Evolutionary conservation across 2,797 vertebrate genomes (phyloP), one percentile per base, ranked within the genome.

Genomic region (Ibycter americanus): DNA sequence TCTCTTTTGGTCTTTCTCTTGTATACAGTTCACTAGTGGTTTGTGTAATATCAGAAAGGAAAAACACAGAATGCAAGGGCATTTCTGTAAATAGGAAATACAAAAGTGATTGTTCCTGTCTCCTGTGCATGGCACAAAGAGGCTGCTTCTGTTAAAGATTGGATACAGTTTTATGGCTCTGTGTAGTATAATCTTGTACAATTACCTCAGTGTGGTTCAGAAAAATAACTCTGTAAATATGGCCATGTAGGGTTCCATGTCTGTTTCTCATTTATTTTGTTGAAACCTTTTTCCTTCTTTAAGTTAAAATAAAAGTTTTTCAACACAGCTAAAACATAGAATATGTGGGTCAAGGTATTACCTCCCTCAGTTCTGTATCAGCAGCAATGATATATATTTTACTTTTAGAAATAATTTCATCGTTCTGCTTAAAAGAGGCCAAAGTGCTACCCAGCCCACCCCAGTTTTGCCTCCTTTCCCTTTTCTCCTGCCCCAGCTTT

Each of bases 141-240:
- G 61, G n/a, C 74, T 76, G 54, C 51, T 94, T 93, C 73, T 77
- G 8, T 80, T 94, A 79, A 89, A 96, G 76, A 94, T 51, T 65
- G 79, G 73, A 79, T 87, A 62, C 90, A 88, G 86, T 77, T 81
- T 96, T 81, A 78, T 72, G 63, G 52, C 81, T 89, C 58, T 81
- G 70, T 90, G 63, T 92, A 87, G 52, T 90, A 70, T 88, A 87
- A 63, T 70, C 58, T 78, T 80, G 58, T 71, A 74, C 93, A 92
- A 97, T 96, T 96, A 90, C 83, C 87, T 93, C 74, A 93, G 66
- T 95, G 63, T 95, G 93, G 54, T 95, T 97, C 83, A 87, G 90
- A 77, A 94, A 96, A 94, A 94, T 96, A 73, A 83, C 83, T 77
- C 78, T 66, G 32, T 87, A 94, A 96, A 82, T 89, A 92, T 42